Evolutionary conservation across 2,888 invertebrate species (phyloP), one percentile per base, ranked within the genome.

Genomic region (Thereva nobilitata): DNA sequence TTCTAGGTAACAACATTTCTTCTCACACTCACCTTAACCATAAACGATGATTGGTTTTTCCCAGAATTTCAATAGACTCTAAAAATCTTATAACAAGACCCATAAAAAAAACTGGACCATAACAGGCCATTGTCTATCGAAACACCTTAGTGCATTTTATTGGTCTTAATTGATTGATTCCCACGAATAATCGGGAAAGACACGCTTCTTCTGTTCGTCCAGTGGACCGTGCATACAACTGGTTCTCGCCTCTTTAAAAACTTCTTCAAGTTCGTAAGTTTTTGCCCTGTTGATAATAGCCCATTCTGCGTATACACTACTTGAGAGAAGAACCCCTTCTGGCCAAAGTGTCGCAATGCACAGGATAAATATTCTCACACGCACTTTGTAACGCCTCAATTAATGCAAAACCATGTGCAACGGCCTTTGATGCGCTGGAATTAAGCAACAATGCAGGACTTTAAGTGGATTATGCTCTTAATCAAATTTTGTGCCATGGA

Each of bases 391-490:
- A 64, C 66, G 66, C 67, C 64, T 45, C 66, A 64, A 68, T 68
- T 68, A 66, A 68, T 68, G 68, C 68, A 56, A 64, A 67, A 68
- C 66, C 68, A 68, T 68, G 66, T 68, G 68, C 68, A 68, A 37
- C 66, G 56, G 55, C 42, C 50, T 53, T 56, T 37, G 63, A 66
- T 63, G 66, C 55, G 63, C 63, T 61, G 41, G 68, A 68, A 64
- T 68, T 64, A 64, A 66, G 66, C 68, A 64, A 68, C 66, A 68
- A 68, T 66, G 53, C 54, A 44, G 35, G 53, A 38, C 64, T 64
- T 40, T 68, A 64, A 66, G 68, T 68, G 68, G 68, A 68, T 68
- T 67, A 68, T 63, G 45, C 66, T 63, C 66, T 68, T 66, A 68
- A 68, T 68, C 68, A 66, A 63, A 64, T 47, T 61, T 57, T 52